A percentile compares a stretch with the other conserved stretches of the same genome.
Evolutionary conservation across 2,113 vertebrate genomes (phyloP).

Genomic region (Callospermophilus lateralis): DNA sequence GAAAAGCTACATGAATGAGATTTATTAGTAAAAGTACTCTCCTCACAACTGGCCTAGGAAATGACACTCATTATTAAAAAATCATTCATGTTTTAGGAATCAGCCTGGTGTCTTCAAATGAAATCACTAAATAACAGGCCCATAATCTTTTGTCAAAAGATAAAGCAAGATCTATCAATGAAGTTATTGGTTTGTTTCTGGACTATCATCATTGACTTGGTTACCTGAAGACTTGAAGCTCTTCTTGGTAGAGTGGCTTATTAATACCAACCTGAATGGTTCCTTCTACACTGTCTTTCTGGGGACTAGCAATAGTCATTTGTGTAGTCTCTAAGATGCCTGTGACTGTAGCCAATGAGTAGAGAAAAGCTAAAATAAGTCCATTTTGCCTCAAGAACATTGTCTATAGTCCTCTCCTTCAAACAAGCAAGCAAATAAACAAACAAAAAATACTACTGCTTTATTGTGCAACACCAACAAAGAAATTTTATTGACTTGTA

Average conservation of each 20-base stretch:
- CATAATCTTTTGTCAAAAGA: not conserved
- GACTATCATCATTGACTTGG: not conserved
- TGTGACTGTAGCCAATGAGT: not conserved
- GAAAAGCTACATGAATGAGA: not conserved
- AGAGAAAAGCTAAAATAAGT: not conserved
- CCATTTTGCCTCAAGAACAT: not conserved
- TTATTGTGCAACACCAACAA: not conserved
- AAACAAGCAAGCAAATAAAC: not conserved
- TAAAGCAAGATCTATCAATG: not conserved
- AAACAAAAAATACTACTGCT: not conserved
- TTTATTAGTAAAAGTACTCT: not conserved
- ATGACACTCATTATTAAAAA: conserved; percentile 4
- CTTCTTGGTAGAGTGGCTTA: not conserved
- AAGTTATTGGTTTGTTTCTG: not conserved
- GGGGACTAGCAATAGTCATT: not conserved
- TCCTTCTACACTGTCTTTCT: not conserved
- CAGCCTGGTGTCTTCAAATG: not conserved
- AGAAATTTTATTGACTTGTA: not conserved
- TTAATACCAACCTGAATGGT: not conserved
- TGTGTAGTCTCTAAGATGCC: not conserved
- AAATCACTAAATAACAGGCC: not conserved
- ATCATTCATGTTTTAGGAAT: not conserved
- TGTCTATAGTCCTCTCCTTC: not conserved
- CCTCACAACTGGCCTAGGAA: not conserved
- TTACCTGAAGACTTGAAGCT: not conserved